Conservation (phyloP, 2,113 vertebrate genomes). For the Nothobranchius kuhntae region DNA sequence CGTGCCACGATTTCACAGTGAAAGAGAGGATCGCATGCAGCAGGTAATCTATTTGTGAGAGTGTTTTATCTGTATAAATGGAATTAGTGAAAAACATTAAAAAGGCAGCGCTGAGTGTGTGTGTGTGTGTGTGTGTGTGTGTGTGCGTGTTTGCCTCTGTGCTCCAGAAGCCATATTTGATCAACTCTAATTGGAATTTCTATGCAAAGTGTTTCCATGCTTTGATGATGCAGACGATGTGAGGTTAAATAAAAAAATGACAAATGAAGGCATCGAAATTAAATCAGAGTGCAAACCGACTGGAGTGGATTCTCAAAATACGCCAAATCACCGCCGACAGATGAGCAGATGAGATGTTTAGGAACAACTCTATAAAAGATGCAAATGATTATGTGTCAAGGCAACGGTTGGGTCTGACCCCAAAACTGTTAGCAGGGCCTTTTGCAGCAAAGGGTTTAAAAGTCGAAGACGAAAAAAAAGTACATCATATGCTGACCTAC, state of each 20-base stretch:
- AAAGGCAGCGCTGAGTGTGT: slow-evolving; percentile 53
- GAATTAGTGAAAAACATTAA: slow-evolving; percentile 78
- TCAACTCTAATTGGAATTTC: slow-evolving; percentile 65
- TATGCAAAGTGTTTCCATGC: slow-evolving; percentile 48
- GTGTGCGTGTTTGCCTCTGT: slow-evolving; percentile 25
- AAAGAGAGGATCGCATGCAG: slow-evolving; percentile 79
- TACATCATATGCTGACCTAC: neutral
- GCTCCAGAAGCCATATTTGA: slow-evolving; percentile 54
- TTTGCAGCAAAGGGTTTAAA: slow-evolving; percentile 23
- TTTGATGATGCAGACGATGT: slow-evolving; percentile 47
- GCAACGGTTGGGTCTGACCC: neutral
- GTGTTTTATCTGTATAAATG: slow-evolving; percentile 79
- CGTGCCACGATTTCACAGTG: slow-evolving; percentile 76
- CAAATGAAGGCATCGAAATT: slow-evolving; percentile 32
- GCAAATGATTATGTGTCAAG: neutral
- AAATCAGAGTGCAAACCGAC: slow-evolving; percentile 39
- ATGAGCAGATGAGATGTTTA: slow-evolving; percentile 10
- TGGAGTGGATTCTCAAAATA: slow-evolving; percentile 29
- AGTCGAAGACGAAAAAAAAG: slow-evolving; percentile 22
- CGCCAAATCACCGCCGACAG: slow-evolving; percentile 37
- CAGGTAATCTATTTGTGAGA: slow-evolving; percentile 81
- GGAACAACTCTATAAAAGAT: neutral
- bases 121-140: slow-evolving; percentile 25
- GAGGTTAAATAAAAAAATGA: slow-evolving; percentile 22
- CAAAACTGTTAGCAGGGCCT: neutral